These are phyloP conservation scores for Leucophenga varia DNA, from an alignment of 1,140 invertebrate genomes.

Conservation along the genomic window DNA sequence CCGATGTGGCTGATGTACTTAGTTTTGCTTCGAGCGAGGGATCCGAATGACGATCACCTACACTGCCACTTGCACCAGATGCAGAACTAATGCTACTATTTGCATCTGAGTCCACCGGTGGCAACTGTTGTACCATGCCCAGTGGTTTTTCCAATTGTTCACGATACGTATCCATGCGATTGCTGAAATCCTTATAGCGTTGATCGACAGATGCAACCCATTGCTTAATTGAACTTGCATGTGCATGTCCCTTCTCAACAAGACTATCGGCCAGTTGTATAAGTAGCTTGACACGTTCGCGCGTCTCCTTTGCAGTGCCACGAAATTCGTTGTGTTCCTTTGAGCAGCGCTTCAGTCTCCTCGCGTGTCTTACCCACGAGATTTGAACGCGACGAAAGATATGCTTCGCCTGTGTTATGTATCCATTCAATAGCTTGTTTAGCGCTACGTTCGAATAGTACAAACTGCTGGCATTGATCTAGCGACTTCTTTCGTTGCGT, in stretches of 20 bases:
- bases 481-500: constrained; percentile 92
- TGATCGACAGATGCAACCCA: constrained; percentile 94
- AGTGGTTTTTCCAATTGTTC: constrained; percentile 74
- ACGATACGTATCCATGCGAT: constrained; percentile 88
- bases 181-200: constrained; percentile 94
- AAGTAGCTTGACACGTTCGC: constrained; percentile 88
- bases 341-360: constrained; percentile 69
- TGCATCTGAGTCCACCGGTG: constrained; percentile 43
- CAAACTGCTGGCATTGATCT: constrained; percentile 96
- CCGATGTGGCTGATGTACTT: constrained; percentile 63
- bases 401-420: constrained; percentile 86
- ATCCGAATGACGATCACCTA: constrained; percentile 74
- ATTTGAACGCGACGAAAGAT: constrained; percentile 75
- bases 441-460: constrained; percentile 86
- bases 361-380: constrained; percentile 72
- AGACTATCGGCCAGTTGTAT: constrained; percentile 92
- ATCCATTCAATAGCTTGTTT: constrained; percentile 97
- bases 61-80: constrained; percentile 28
- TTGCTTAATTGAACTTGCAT: constrained; percentile 88
- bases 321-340: constrained; percentile 91
- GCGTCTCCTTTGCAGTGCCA: constrained; percentile 87
- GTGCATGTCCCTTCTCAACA: constrained; percentile 93
- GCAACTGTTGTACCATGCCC: constrained; percentile 61
- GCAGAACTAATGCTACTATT: constrained; percentile 58
- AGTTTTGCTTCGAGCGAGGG: constrained; percentile 79